Evolutionary conservation across 2,113 vertebrate genomes (phyloP).

Genomic region (Alaudala cheleensis): DNA sequence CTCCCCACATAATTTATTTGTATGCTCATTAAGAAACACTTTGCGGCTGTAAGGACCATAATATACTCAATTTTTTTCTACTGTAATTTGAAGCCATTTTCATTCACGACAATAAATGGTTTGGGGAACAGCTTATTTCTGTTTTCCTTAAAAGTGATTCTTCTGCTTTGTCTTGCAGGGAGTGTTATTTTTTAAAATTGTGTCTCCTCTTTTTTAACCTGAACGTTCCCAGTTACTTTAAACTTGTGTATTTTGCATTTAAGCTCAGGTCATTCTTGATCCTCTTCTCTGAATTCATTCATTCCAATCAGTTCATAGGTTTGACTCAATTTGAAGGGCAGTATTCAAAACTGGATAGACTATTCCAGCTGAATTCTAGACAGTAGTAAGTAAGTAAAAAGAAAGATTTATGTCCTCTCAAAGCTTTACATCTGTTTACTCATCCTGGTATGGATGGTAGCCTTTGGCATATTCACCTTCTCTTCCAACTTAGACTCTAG

Average conservation of each 20-base stretch:
- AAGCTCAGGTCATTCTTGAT: not conserved
- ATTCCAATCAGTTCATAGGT: not conserved
- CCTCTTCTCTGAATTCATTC: not conserved
- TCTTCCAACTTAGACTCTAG: not conserved
- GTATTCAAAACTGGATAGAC: not conserved
- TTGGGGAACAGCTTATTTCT: not conserved
- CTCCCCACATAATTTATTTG: not conserved
- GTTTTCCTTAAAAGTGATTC: not conserved
- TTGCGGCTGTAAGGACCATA: not conserved
- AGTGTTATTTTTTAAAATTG: too few relatives aligned
- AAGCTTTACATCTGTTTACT: not conserved
- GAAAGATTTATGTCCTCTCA: not conserved
- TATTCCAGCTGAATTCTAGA: not conserved
- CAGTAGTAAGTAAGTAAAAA: not conserved
- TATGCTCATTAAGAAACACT: not conserved
- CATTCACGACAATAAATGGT: not conserved
- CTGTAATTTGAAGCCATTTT: not conserved
- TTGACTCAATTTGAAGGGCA: not conserved
- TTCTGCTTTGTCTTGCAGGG: not conserved
- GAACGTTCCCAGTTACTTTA: not conserved
- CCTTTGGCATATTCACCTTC: not conserved
- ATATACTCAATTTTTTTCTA: not conserved
- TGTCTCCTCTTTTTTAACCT: not conserved
- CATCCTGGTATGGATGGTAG: not conserved
- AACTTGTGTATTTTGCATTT: not conserved